Percentiles rank a stretch among this genome's conserved stretches.
Conservation (phyloP, 2,113 vertebrate species). For the Mesitornis unicolor region DNA sequence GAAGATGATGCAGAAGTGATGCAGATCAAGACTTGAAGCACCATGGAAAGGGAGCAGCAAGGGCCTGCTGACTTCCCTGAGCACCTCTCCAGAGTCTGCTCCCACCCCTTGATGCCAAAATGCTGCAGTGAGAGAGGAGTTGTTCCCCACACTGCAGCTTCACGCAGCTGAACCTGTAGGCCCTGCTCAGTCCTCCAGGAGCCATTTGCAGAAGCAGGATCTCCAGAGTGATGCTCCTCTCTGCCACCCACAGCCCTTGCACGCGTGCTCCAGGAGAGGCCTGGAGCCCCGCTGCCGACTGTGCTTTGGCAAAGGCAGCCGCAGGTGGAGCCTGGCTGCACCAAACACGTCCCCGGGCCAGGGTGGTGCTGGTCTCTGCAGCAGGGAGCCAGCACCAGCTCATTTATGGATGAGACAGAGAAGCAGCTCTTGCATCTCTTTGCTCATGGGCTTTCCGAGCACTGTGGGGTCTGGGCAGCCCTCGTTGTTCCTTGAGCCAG, state of each 20-base stretch:
- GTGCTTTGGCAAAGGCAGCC: background rate
- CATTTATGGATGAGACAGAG: background rate
- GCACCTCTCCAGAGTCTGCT: background rate
- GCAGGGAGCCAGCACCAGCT: background rate
- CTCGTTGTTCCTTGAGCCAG: rapidly evolving
- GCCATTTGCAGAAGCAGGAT: background rate
- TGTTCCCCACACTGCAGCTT: background rate
- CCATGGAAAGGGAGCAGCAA: background rate
- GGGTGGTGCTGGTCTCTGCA: background rate
- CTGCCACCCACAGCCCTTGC: background rate
- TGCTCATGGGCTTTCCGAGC: background rate
- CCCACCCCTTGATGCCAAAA: rapidly evolving
- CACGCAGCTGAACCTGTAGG: rapidly evolving
- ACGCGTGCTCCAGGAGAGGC: rapidly evolving
- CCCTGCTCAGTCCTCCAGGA: background rate
- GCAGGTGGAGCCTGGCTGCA: background rate
- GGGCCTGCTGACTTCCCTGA: background rate
- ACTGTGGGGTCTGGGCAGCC: background rate
- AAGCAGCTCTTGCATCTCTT: background rate
- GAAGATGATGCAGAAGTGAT: background rate
- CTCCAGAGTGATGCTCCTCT: background rate
- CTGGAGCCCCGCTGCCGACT: background rate
- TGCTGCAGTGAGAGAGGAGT: background rate
- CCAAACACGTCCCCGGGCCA: rapidly evolving
- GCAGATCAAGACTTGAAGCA: background rate